Conservation (phyloP, 2,113 vertebrate species). For the Callipepla californica region DNA sequence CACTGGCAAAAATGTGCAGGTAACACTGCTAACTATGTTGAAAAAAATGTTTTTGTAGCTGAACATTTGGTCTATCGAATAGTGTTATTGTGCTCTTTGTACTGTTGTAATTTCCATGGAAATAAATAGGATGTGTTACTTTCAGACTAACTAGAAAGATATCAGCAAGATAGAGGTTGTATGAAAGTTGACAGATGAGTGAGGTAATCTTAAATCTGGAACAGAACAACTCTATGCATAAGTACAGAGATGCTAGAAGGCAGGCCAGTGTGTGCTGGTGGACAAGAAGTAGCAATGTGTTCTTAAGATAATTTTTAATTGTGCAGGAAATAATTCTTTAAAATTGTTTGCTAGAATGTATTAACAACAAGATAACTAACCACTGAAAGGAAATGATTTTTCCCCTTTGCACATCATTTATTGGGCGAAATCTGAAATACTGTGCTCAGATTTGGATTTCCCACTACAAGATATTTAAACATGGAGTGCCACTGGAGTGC, state of each 20-base stretch:
- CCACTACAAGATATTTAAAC: not conserved
- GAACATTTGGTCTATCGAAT: too few species aligned
- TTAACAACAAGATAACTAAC: slow-evolving; percentile 1
- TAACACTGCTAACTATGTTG: too few species aligned
- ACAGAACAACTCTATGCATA: not conserved
- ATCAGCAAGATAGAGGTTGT: not conserved
- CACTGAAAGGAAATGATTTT: not conserved
- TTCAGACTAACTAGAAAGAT: not conserved
- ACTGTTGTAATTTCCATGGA: too few species aligned
- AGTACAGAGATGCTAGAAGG: not conserved
- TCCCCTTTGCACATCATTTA: not conserved
- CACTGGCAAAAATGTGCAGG: too few species aligned
- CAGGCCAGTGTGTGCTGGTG: not conserved
- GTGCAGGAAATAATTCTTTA: too few species aligned
- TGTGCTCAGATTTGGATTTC: not conserved
- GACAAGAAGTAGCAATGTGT: not conserved
- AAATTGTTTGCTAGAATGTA: not conserved
- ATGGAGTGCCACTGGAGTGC: not conserved
- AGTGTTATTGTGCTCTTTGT: too few species aligned
- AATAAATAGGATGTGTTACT: too few species aligned
- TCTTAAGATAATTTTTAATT: not conserved
- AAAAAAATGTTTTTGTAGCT: too few species aligned
- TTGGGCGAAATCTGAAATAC: not conserved
- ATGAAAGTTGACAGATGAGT: rapidly evolving
- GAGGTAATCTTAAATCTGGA: not conserved